Base-by-base conservation (phyloP, 2,797 vertebrate species). In the Enoplosus armatus region DNA sequence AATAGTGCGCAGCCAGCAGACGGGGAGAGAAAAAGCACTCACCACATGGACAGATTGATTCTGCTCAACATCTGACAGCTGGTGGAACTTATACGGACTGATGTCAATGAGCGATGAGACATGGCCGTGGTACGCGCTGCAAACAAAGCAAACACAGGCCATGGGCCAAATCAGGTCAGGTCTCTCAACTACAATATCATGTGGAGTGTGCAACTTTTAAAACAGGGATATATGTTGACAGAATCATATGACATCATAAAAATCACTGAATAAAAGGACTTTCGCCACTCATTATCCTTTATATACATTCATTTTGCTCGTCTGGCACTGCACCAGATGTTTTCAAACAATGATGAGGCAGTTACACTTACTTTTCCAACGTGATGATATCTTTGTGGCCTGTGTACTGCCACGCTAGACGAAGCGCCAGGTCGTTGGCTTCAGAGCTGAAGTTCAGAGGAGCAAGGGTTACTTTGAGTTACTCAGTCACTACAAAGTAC, bases 1-100 rank as follows among this genome's bases (percentile, higher is more conserved):
- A 72, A 94, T 88, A 58, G 80, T 58, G 79, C 62, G 72, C 83
- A 72, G 16, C 45, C 65, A 65, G 72, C 53, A 26, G 53, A 22
- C 8, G 2, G 53, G 31, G 76, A 55, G 72, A 72, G 48, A 59
- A 64, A 69, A 75, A 83, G 70, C 90, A 96, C 97, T 98, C 91
- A 99, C 98, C 96, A 99, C 97, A 62, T 99, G 98, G 41, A 99
- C 97, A 92, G 92, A 97, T 73, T 95, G 97, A 72, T 96, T 97
- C 83, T 93, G 94, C 91, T 92, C 92, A 51, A 88, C 92, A 75
- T 94, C 94, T 66, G 95, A 95, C 92, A 96, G 92, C 87, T 95
- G 96, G 87, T 96, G 95, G 93, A 98, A 98, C 95, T 99, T 99
- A 83, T 99, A 99, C 0, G 98, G 98, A 87, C 98, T 99, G 93